Evolutionary conservation across 2,797 vertebrate species (phyloP).

Genomic region (Esox lucius): DNA sequence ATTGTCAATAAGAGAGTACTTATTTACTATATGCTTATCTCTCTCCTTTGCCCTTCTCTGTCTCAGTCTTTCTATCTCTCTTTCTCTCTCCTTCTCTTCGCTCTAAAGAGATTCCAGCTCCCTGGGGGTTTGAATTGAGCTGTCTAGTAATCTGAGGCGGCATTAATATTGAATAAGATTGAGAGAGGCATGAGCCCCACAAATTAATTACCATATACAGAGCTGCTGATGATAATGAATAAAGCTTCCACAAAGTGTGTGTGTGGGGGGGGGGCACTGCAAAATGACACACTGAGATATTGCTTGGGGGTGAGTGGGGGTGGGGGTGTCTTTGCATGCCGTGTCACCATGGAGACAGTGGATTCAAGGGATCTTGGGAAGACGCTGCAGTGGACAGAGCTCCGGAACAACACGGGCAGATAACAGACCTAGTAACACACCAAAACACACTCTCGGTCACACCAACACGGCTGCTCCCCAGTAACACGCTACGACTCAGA

Average conservation of each 20-base stretch:
- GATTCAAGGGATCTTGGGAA: constrained; percentile 31
- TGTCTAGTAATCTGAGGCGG: constrained; percentile 64
- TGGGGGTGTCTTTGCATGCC: constrained; percentile 33
- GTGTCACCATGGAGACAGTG: constrained; percentile 73
- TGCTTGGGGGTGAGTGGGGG: constrained; percentile 15
- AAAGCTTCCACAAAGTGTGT: constrained; percentile 23
- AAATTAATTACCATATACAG: constrained; percentile 64
- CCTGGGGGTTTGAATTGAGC: constrained; percentile 39
- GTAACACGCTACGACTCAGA: neutral
- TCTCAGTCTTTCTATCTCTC: neutral
- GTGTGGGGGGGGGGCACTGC: constrained; percentile 19
- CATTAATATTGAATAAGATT: constrained; percentile 66
- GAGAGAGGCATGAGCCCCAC: constrained; percentile 39
- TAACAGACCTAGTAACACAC: constrained; percentile 2
- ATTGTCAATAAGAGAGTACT: constrained; percentile 44
- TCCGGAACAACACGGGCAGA: constrained; percentile 25
- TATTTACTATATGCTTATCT: constrained; percentile 22
- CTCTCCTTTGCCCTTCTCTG: neutral
- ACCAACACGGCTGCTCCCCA: neutral
- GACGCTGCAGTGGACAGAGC: constrained; percentile 32
- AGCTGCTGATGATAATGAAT: constrained; percentile 44
- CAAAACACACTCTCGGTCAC: constrained; percentile 1
- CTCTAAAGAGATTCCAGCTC: constrained; percentile 35
- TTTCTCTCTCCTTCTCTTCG: neutral
- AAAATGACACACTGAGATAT: constrained; percentile 41